Conservation (phyloP, 2,113 vertebrate species). For the Notarius lentiginosus region DNA sequence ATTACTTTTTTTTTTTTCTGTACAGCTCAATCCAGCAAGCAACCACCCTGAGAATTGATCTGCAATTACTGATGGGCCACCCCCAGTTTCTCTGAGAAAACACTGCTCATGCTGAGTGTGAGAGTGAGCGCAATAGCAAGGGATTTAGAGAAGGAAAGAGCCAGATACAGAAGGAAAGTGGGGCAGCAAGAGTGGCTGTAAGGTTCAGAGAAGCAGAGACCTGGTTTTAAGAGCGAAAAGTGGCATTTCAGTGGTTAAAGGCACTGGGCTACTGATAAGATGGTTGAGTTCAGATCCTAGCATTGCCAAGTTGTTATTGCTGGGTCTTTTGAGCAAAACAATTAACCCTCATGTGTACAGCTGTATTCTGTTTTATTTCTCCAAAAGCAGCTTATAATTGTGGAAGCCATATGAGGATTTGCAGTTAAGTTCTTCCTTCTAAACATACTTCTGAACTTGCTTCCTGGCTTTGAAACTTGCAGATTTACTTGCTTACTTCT, state of each 20-base stretch:
- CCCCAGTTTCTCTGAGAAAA: not conserved
- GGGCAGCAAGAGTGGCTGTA: not conserved
- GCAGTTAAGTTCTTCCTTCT: no score
- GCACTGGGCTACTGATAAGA: not conserved
- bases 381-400: no score
- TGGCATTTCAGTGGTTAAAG: not conserved
- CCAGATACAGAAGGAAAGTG: not conserved
- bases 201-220: not conserved
- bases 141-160: not conserved
- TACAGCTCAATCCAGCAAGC: not conserved
- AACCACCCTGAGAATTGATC: conserved; percentile 5
- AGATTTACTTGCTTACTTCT: no score
- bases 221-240: not conserved
- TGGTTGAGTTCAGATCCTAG: not conserved
- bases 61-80: conserved; percentile 18
- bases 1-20: not conserved
- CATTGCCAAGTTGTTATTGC: not conserved
- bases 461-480: no score
- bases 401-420: no score
- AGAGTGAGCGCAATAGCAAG: not conserved
- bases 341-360: not conserved
- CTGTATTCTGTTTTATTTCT: not conserved
- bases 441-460: no score
- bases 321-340: not conserved
- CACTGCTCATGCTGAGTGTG: not conserved